phyloP scores from a whole-genome alignment of 2,888 invertebrate species.

The Barypeithes pellucidus region DNA sequence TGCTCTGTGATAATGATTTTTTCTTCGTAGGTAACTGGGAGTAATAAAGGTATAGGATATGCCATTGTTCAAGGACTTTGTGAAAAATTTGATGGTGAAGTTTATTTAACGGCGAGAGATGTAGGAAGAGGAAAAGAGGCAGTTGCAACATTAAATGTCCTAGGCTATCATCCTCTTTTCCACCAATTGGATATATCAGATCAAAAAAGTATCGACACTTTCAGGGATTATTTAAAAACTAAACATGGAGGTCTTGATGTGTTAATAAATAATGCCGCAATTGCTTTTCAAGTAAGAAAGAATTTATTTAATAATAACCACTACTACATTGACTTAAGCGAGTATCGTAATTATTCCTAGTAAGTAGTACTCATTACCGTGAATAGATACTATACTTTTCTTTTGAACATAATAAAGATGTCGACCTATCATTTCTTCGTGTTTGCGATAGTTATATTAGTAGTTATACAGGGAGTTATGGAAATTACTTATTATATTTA shows the following conservation, averaged over 20 bases:
- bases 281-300: constrained; percentile 76
- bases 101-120: constrained; percentile 81
- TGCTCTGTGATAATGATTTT: constrained; percentile 68
- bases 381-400: too few species aligned
- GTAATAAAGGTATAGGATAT: constrained; percentile 82
- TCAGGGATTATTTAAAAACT: constrained; percentile 75
- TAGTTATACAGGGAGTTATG: too few species aligned
- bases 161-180: constrained; percentile 73
- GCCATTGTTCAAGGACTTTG: constrained; percentile 80
- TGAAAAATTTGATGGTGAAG: constrained; percentile 77
- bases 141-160: constrained; percentile 74
- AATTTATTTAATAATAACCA: too few species aligned
- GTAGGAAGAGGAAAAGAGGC: constrained; percentile 75
- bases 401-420: too few species aligned
- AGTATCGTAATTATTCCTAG: too few species aligned
- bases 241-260: constrained; percentile 81
- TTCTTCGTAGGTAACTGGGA: constrained; percentile 76
- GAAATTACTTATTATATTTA: too few species aligned
- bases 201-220: constrained; percentile 74
- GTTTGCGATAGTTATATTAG: too few species aligned
- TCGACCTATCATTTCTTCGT: too few species aligned
- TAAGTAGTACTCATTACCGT: too few species aligned
- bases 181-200: constrained; percentile 82
- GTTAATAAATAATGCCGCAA: constrained; percentile 85
- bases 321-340: too few species aligned